Evolutionary conservation across 2,888 invertebrate species (phyloP).

Genomic region (Rhaphigaster nebulosa): DNA sequence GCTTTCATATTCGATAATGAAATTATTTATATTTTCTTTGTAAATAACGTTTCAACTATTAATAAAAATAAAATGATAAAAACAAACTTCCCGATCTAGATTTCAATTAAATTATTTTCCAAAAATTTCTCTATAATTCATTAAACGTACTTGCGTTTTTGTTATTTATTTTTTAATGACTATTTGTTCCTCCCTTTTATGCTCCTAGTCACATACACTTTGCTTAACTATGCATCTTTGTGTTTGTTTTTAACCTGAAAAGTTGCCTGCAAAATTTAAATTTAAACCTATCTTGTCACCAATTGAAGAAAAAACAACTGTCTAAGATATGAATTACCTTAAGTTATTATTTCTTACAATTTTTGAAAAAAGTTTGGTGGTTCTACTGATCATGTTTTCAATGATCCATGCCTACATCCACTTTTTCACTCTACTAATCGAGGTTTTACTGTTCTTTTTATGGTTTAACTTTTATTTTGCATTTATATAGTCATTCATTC

Average conservation of each 20-base stretch:
- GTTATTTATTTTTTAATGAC: not conserved
- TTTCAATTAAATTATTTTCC: too few species aligned
- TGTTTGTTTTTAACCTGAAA: not conserved
- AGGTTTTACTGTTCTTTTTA: not conserved
- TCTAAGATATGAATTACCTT: not conserved
- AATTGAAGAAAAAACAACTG: not conserved
- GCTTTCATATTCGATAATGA: too few species aligned
- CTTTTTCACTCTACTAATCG: not conserved
- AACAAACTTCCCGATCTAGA: too few species aligned
- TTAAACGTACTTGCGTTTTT: not conserved
- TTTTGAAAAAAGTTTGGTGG: too few species aligned
- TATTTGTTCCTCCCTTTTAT: not conserved
- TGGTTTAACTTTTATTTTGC: not conserved
- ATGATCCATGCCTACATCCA: not conserved
- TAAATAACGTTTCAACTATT: not conserved
- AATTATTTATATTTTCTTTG: too few species aligned
- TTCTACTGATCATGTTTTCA: not conserved
- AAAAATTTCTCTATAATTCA: not conserved
- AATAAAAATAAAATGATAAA: not conserved
- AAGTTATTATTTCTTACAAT: not conserved
- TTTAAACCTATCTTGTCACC: not conserved
- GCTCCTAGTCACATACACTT: not conserved
- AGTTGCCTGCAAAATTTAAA: not conserved
- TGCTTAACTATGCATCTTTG: not conserved
- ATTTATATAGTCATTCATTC: not conserved